Percentiles rank a stretch among this genome's conserved stretches.
These are phyloP conservation scores for Polyodon spathula DNA, from an alignment of 2,113 vertebrate species.

Conservation along the genomic window DNA sequence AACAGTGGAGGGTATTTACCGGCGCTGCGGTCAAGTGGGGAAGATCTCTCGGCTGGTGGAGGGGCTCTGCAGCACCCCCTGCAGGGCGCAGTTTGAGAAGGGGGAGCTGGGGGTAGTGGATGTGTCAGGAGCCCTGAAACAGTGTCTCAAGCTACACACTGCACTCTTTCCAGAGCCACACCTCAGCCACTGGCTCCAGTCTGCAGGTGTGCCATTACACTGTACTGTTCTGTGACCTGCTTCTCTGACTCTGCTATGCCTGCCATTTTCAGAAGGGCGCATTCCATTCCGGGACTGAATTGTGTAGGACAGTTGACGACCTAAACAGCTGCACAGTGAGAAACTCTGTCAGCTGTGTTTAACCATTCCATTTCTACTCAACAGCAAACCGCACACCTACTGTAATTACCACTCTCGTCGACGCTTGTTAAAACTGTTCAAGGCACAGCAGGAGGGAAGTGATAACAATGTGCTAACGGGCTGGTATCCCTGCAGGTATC, in stretches of 20 bases:
- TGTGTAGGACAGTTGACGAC: too few relatives aligned
- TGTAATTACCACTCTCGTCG: too few relatives aligned
- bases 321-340: too few relatives aligned
- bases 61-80: conserved; percentile 36
- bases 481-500: conserved; percentile 9
- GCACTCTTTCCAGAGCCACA: conserved; percentile 32
- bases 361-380: too few relatives aligned
- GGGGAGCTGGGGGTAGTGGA: conserved; percentile 48
- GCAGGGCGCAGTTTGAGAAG: conserved; percentile 31
- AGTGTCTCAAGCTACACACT: conserved; percentile 38
- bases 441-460: too few relatives aligned
- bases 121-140: conserved; percentile 46
- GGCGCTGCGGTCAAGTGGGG: conserved; percentile 44
- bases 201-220: conserved; percentile 35
- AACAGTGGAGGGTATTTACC: conserved; percentile 57
- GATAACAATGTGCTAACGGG: too few relatives aligned
- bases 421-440: too few relatives aligned
- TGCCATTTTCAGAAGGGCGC: neutral
- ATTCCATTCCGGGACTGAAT: neutral
- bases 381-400: too few relatives aligned
- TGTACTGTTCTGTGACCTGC: too few relatives aligned
- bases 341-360: too few relatives aligned
- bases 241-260: neutral
- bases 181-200: conserved; percentile 38
- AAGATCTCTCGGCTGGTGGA: conserved; percentile 46